Evolutionary conservation across 2,113 vertebrate genomes (phyloP).

Genomic region (Halcyon malimbica): DNA sequence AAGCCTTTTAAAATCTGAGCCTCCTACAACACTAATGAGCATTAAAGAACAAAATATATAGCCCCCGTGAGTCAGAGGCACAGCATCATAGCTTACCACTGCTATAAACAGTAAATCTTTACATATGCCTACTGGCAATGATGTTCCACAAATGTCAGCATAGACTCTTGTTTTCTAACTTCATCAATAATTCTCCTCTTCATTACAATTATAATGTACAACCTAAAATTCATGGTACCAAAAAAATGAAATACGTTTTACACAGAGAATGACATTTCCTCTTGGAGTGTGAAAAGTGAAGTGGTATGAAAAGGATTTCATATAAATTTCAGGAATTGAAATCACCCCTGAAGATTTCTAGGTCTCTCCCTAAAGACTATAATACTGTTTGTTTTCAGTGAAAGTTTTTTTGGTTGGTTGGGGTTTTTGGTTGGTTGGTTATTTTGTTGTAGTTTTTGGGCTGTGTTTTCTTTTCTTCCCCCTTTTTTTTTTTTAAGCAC

Average conservation of each 20-base stretch:
- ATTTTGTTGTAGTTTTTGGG: not conserved
- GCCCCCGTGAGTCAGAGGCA: conserved; percentile 19
- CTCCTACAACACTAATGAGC: conserved; percentile 42
- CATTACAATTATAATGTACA: not conserved
- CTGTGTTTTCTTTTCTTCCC: too few relatives aligned
- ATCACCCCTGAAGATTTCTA: not conserved
- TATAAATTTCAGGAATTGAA: not conserved
- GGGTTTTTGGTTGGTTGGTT: not conserved
- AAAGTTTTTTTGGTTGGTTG: conserved; percentile 12
- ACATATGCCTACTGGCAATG: conserved; percentile 5
- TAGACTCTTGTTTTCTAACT: not conserved
- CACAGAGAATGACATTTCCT: not conserved
- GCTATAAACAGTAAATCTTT: conserved; percentile 68
- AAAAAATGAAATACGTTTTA: not conserved
- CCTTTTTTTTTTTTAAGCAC: not conserved
- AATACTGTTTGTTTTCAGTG: not conserved
- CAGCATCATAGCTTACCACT: conserved; percentile 12
- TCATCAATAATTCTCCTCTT: conserved; percentile 8
- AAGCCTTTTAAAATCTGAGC: conserved; percentile 37
- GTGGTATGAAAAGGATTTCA: not conserved
- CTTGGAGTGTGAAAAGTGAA: not conserved
- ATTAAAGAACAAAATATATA: conserved; percentile 37
- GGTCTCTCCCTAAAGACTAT: not conserved
- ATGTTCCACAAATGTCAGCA: conserved; percentile 52
- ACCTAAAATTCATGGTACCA: not conserved